Evolutionary conservation across 2,113 vertebrate species (phyloP), one percentile per base, ranked within the genome.

Genomic region (Bufo bufo): DNA sequence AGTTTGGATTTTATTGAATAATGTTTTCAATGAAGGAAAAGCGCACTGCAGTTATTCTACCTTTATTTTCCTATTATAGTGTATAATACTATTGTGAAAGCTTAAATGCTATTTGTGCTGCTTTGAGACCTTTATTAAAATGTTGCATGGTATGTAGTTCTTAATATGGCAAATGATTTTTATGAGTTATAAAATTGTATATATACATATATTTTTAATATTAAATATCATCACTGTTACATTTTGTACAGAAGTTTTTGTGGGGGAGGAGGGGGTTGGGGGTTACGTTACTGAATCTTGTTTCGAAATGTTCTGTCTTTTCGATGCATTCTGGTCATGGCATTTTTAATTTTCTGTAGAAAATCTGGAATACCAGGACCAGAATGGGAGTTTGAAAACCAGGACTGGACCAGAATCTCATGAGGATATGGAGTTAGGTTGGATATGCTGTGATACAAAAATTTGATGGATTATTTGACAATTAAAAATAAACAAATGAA

Each of bases 301-400:
- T 20, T 88, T 88, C 71, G 59, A 88, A 75, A 84, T 88, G 87
- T 88, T 88, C 87, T 88, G 87, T 88, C 84, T 88, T 88, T 88
- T 88, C 87, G 87, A 88, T 88, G 87, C 87, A 88, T 88, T 88
- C 87, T 88, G 87, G 87, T 88, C 87, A 88, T 88, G 87, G 87
- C 87, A 88, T 88, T 88, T 88, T 88, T 88, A 88, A 88, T 88
- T 88, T 88, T 88, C 87, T 88, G 82, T 88, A 88, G 87, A 88
- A 88, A 88, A 88, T 88, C 87, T 88, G 87, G 87, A 88, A 88
- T 88, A 88, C 87, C 87, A 88, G 87, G 87, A 88, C 87, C 87
- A 88, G 87, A 88, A 88, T 88, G 87, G 87, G 82, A 88, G 87
- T 88, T 84, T 88, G 87, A 88, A 88, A 88, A 88, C 87, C 82